Evolutionary conservation across 2,888 invertebrate species (phyloP).

Genomic region (Lamproptera curius): DNA sequence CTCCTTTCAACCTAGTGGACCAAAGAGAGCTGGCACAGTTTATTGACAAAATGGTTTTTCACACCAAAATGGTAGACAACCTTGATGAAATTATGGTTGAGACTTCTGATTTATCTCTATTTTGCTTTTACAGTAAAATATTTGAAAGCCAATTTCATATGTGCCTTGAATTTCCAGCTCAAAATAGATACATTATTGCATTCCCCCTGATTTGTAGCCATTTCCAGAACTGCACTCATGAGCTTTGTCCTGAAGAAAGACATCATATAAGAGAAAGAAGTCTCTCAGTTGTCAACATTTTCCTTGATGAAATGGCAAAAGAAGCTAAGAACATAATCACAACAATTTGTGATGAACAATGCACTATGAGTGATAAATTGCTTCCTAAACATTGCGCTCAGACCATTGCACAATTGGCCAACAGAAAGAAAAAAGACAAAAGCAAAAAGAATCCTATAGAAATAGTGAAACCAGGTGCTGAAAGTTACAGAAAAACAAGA

Average conservation of each 20-base stretch:
- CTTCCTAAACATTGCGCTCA: slow-evolving; percentile 97
- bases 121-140: slow-evolving; percentile 97
- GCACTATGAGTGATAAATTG: slow-evolving; percentile 96
- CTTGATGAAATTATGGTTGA: slow-evolving; percentile 98
- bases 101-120: slow-evolving; percentile 97
- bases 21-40: slow-evolving; percentile 92
- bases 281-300: slow-evolving; percentile 97
- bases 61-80: slow-evolving; percentile 98
- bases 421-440: slow-evolving; percentile 95
- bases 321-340: slow-evolving; percentile 99
- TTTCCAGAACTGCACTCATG: slow-evolving; percentile 98
- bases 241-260: slow-evolving; percentile 98
- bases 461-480: slow-evolving; percentile 94
- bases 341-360: slow-evolving; percentile 98
- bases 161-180: slow-evolving; percentile 99
- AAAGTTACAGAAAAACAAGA: slow-evolving; percentile 96
- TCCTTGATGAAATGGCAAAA: slow-evolving; percentile 99
- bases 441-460: slow-evolving; percentile 92
- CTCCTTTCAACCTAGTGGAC: slow-evolving; percentile 87
- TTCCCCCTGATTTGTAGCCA: slow-evolving; percentile 99
- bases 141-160: slow-evolving; percentile 99
- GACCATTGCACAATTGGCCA: slow-evolving; percentile 91
- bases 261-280: slow-evolving; percentile 97
- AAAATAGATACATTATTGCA: slow-evolving; percentile 97
- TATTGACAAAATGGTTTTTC: slow-evolving; percentile 97